A percentile compares a stretch with the other conserved stretches of the same genome.
These are phyloP conservation scores for Pseudococcus longispinus DNA, from an alignment of 2,888 invertebrate species.

Conservation along the genomic window DNA sequence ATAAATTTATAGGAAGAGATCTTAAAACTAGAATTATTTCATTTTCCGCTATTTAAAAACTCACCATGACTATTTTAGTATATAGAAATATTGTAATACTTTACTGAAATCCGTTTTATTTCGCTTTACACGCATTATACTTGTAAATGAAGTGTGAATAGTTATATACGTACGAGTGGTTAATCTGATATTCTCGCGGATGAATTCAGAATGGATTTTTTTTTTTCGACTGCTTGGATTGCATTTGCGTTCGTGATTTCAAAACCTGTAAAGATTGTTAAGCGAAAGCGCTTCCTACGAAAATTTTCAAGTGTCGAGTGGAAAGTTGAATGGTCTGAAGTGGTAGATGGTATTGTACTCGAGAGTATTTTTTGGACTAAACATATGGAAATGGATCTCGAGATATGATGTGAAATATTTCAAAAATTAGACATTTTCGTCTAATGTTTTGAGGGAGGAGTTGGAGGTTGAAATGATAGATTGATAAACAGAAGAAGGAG, in stretches of 20 bases:
- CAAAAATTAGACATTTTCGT: too few species aligned
- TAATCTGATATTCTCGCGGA: slow-evolving; percentile 21
- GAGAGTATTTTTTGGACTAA: background rate
- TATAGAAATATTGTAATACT: slow-evolving; percentile 21
- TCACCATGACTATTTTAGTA: slow-evolving; percentile 29
- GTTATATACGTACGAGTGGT: too few species aligned
- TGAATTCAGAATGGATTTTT: slow-evolving; percentile 5
- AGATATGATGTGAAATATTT: too few species aligned
- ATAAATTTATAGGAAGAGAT: slow-evolving; percentile 30
- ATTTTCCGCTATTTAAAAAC: slow-evolving; percentile 29
- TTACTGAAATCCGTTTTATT: background rate
- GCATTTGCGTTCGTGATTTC: background rate
- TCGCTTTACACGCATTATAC: slow-evolving; percentile 31
- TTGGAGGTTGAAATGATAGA: too few species aligned
- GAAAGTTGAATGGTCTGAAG: background rate
- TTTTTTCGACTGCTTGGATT: background rate
- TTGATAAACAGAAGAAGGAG: too few species aligned
- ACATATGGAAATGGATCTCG: background rate
- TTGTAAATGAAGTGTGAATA: slow-evolving; percentile 23
- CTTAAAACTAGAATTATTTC: slow-evolving; percentile 20
- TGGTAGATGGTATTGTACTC: background rate
- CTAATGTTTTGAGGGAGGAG: too few species aligned
- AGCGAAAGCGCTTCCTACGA: slow-evolving; percentile 18
- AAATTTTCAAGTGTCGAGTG: background rate
- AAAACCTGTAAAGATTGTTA: background rate